Evolutionary conservation across 2,888 invertebrate species (phyloP).

Genomic region (Himalopsyche japonica): DNA sequence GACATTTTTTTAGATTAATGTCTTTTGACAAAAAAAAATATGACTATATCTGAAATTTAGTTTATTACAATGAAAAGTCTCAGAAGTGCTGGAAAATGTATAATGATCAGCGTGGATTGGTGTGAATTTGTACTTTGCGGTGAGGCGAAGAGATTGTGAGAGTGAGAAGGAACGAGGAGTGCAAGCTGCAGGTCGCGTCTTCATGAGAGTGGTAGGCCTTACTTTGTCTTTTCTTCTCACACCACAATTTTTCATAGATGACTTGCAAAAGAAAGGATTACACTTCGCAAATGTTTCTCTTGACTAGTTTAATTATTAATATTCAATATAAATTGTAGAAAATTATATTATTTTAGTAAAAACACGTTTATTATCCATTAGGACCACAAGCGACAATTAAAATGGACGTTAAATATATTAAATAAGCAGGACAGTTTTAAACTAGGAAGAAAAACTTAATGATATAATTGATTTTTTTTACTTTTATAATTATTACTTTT

Average conservation of each 20-base stretch:
- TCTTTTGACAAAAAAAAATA: too few relatives aligned
- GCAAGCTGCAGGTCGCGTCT: slow-evolving; percentile 3
- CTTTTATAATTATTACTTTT: too few relatives aligned
- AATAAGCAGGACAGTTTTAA: too few relatives aligned
- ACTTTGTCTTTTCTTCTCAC: slow-evolving; percentile 8
- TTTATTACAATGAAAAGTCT: neutral
- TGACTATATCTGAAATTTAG: too few relatives aligned
- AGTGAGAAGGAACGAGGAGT: neutral
- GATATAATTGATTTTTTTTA: too few relatives aligned
- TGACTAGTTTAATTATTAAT: neutral
- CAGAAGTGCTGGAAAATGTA: neutral
- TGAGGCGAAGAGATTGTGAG: neutral
- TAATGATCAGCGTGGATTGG: neutral
- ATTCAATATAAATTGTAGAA: too few relatives aligned
- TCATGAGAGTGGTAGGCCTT: slow-evolving; percentile 7
- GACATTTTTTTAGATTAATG: too few relatives aligned
- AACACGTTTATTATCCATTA: too few relatives aligned
- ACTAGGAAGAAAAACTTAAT: too few relatives aligned
- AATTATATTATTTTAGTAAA: too few relatives aligned
- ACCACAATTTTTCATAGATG: neutral
- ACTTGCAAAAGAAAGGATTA: neutral
- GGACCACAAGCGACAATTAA: too few relatives aligned
- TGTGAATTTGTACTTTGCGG: neutral
- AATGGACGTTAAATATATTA: too few relatives aligned
- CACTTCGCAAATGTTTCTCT: neutral